Conservation (phyloP, 2,797 vertebrate species). For the Halcyon leucocephala region DNA sequence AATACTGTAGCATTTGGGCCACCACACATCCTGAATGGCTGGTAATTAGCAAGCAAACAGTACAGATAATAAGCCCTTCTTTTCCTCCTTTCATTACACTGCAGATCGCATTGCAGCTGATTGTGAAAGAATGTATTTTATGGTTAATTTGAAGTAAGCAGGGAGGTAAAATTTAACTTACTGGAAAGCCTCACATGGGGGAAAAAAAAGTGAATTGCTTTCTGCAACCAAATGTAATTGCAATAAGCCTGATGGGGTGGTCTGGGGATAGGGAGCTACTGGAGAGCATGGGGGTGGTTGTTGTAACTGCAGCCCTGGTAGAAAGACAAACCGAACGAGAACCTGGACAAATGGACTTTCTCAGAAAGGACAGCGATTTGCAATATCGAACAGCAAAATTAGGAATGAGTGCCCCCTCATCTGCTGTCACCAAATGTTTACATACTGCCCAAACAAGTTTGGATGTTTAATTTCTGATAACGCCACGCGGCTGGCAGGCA, state of each 20-base stretch:
- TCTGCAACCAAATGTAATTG: not conserved
- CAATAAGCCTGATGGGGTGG: not conserved
- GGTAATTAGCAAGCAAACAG: conserved; percentile 45
- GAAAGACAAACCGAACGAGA: not conserved
- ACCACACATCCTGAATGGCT: not conserved
- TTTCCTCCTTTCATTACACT: not conserved
- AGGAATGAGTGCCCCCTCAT: not conserved
- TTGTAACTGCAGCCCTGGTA: not conserved
- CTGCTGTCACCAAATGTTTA: not conserved
- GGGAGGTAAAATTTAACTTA: conserved; percentile 52
- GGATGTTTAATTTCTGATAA: not conserved
- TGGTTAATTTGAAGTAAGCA: conserved; percentile 45
- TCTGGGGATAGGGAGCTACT: not conserved
- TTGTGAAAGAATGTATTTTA: not conserved
- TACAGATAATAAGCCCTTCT: not conserved
- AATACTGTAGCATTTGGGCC: not conserved
- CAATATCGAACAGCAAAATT: not conserved
- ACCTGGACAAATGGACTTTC: accelerated
- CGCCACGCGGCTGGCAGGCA: not conserved
- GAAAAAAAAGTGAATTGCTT: not conserved
- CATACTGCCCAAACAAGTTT: not conserved
- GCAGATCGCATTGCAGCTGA: not conserved
- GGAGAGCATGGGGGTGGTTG: not conserved
- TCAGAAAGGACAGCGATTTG: not conserved
- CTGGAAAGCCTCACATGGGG: not conserved